Conservation (phyloP, 2,113 vertebrate genomes). For the Protobothrops flavoviridis region DNA sequence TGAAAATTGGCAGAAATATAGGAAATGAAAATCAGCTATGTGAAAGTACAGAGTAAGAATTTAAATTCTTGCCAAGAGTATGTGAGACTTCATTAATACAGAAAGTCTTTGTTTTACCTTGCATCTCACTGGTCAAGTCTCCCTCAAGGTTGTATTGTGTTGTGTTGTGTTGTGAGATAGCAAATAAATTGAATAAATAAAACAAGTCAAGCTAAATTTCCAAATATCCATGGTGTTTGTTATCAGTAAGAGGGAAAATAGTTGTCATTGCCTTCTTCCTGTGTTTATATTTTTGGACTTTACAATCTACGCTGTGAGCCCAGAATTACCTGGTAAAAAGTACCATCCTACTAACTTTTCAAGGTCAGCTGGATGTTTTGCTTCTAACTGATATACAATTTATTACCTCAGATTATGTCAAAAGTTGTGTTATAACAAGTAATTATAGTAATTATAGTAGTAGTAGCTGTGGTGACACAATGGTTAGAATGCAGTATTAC, state of each 20-base stretch:
- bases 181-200: neutral
- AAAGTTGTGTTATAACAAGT: neutral
- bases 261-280: neutral
- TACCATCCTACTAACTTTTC: neutral
- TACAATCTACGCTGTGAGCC: neutral
- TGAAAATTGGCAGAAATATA: neutral
- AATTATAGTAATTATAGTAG: neutral
- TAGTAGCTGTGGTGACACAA: neutral
- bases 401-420: neutral
- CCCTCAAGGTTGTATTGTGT: neutral
- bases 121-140: neutral
- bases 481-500: neutral
- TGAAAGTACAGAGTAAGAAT: neutral
- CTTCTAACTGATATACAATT: neutral
- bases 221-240: neutral
- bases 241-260: neutral
- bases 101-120: neutral
- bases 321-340: neutral
- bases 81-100: neutral
- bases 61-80: neutral
- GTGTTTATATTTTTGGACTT: neutral
- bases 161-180: neutral
- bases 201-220: neutral
- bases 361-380: neutral
- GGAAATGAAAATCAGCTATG: neutral